Evolutionary conservation across 1,140 invertebrate species (phyloP), one percentile per base, ranked within the genome.

Genomic region (Tetraneura akinire): DNA sequence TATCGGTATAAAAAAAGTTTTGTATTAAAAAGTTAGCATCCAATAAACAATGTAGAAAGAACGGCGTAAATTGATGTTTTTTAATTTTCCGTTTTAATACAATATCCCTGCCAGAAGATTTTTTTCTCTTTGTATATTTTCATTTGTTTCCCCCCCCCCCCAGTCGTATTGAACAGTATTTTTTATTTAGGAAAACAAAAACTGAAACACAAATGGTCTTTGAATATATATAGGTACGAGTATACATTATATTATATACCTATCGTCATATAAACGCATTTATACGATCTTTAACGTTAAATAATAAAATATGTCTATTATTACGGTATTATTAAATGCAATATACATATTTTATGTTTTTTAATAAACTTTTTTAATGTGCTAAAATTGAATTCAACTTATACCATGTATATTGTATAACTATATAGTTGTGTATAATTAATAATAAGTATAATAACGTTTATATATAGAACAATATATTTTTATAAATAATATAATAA

Each of bases 11-110:
- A 78, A 76, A 71, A 78, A 78, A 78, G 74, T 78, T 78, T 78
- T 78, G 74, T 78, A 78, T 78, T 78, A 78, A 78, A 78, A 78
- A 78, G 74, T 78, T 78, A 78, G 74, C 74, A 78, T 78, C 74
- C 74, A 78, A 78, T 78, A 78, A 78, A 78, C 74, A 78, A 78
- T 78, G 74, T 78, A 62, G 55, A 78, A 78, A 78, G 74, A 78
- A 78, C 55, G 74, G 55, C 74, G 74, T 78, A 78, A 78, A 78
- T 78, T 78, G 74, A 78, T 78, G 74, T 78, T 78, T 78, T 78
- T 78, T 78, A 78, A 78, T 78, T 78, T 78, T 78, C 74, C 55
- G 37, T 57, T 78, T 78, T 78, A 57, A 78, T 78, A 78, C 74
- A 78, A 78, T 62, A 78, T 78, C 55, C 55, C 53, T 29, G 68